A percentile compares a stretch with the other conserved stretches of the same genome.
Evolutionary conservation across 1,140 invertebrate genomes (phyloP).

Genomic region (Hylyphantes graminicola): DNA sequence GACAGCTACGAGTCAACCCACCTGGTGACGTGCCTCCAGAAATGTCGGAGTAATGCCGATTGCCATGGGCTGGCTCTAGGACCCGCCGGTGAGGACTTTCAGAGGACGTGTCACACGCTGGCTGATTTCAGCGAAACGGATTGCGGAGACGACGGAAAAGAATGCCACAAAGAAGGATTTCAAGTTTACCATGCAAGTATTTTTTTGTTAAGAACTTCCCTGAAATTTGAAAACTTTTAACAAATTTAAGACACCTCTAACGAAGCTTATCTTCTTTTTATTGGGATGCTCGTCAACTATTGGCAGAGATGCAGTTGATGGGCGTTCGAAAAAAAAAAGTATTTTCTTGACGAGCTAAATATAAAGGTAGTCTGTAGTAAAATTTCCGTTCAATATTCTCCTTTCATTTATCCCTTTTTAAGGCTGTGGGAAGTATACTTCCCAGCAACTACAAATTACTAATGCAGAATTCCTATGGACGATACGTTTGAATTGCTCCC

Average conservation of each 20-base stretch:
- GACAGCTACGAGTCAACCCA: conserved; percentile 7
- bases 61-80: conserved; percentile 21
- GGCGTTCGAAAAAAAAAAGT: neutral
- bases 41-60: conserved; percentile 1
- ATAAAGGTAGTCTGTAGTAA: neutral
- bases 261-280: neutral
- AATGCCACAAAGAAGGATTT: conserved; percentile 10
- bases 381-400: neutral
- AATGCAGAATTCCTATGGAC: no score
- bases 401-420: no score
- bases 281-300: neutral
- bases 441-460: no score
- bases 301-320: neutral
- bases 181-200: conserved; percentile 45
- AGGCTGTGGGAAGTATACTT: no score
- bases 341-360: neutral
- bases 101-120: conserved; percentile 4
- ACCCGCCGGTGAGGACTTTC: conserved; percentile 8
- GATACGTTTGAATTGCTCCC: no score
- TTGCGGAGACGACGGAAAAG: neutral
- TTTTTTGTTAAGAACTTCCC: neutral
- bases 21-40: conserved; percentile 31
- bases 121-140: neutral
- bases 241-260: neutral
- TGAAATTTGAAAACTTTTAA: neutral